Base-by-base conservation (phyloP, 35 echinoderm and acorn worm genomes). In the Amphiura filiformis region DNA sequence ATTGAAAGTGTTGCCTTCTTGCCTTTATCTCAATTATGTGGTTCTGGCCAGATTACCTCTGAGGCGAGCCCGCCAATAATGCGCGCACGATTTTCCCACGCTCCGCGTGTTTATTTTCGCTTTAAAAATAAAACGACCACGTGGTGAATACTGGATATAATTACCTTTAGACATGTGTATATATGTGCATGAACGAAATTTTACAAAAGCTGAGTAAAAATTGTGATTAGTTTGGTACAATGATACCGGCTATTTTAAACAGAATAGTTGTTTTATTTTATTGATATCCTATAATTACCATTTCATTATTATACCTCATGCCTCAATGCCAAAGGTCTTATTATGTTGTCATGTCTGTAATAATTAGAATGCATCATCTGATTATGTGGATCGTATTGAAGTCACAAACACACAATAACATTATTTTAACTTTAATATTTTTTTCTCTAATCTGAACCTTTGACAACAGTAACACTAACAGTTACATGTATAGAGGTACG, bases 111-210 rank as follows among this genome's bases (percentile, higher is more conserved):
- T 70, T 70, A 70, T 70, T 70, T 70, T 70, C 26, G 61, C 61
- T 70, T 70, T 23, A 47, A 70, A 26, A 70, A 70, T 70, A 70
- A 18, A 15, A 23, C 61, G 44, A 70, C 3, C 9, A 70, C 61
- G 61, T 70, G 61, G 61, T 70, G n/a, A 70, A 70, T 26, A 70
- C 28, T 70, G 26, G 17, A 13, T 26, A 70, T 70, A 70, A 70
- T 70, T 70, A 70, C 61, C 61, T 70, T 15, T 70, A 30, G 61
- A 70, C 61, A 70, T 70, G 61, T n/a, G 61, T 70, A 70, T 30
- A n/a, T n/a, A 30, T n/a, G 15, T 70, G 61, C 61, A 70, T 70
- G 61, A 11, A 26, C 28, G 61, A 70, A 15, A 4, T n/a, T n/a
- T 30, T 30, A 70, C 61, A 70, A 70, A 11, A n/a, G 61, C 15